Conservation (phyloP, 2,888 invertebrate genomes). For the Blera fallax region DNA sequence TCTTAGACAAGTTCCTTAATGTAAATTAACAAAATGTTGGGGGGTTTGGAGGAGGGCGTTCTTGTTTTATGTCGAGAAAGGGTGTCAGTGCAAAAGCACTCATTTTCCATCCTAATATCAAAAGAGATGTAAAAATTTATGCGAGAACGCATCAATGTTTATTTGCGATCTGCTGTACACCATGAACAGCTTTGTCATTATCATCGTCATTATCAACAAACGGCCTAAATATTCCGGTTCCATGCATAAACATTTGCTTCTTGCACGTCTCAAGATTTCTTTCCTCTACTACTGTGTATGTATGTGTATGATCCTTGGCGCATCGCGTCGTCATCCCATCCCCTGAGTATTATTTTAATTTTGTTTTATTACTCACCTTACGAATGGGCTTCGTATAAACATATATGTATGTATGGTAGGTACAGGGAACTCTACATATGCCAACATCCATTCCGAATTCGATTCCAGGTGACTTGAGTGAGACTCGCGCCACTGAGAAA, state of each 20-base stretch:
- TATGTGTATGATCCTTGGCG: constrained; percentile 40
- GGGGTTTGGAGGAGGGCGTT: neutral
- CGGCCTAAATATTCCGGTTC: constrained; percentile 71
- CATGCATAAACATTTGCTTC: constrained; percentile 70
- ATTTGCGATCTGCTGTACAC: constrained; percentile 67
- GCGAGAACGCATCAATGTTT: constrained; percentile 70
- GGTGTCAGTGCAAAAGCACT: constrained; percentile 43
- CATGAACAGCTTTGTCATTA: constrained; percentile 59
- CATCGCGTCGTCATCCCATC: constrained; percentile 54
- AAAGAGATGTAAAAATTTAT: constrained; percentile 57
- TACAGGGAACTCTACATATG: constrained; percentile 56
- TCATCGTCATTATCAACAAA: constrained; percentile 69
- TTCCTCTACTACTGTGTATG: neutral
- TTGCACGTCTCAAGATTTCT: constrained; percentile 66
- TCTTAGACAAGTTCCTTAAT: constrained; percentile 36
- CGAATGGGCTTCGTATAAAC: constrained; percentile 22
- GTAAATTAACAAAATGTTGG: constrained; percentile 40
- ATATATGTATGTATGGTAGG: too few species aligned
- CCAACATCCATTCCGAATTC: constrained; percentile 68
- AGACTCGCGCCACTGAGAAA: constrained; percentile 66
- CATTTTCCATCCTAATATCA: constrained; percentile 39
- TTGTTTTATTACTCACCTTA: constrained; percentile 73
- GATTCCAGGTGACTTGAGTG: constrained; percentile 73
- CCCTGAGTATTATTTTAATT: constrained; percentile 73
- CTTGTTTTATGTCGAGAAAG: neutral